Evolutionary conservation across 1,140 invertebrate genomes (phyloP).

Genomic region (Octopus sinensis): DNA sequence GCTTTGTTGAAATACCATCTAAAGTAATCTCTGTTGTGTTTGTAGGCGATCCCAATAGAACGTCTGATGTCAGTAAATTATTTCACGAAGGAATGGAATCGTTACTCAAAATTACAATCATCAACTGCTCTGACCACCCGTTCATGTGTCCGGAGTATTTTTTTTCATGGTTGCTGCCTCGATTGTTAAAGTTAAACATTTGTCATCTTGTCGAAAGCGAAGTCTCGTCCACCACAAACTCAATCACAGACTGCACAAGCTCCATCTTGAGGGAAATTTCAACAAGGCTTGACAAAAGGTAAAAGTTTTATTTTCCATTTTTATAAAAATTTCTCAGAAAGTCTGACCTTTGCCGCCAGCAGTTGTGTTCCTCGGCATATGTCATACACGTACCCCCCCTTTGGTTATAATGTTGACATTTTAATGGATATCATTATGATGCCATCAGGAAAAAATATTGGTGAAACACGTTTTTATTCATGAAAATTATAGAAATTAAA

Average conservation of each 20-base stretch:
- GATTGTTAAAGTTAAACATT: background rate
- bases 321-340: background rate
- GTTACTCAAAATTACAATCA: background rate
- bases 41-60: background rate
- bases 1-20: too few species aligned
- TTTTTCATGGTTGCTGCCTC: background rate
- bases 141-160: background rate
- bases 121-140: background rate
- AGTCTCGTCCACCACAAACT: background rate
- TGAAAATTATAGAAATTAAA: too few species aligned
- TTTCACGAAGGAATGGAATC: background rate
- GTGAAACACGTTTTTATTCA: too few species aligned
- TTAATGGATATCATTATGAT: too few species aligned
- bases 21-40: too few species aligned
- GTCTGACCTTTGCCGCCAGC: too few species aligned
- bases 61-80: background rate
- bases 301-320: background rate
- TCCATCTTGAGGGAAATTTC: slow-evolving; percentile 1
- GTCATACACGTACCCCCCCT: too few species aligned
- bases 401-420: too few species aligned
- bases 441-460: too few species aligned
- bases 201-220: background rate
- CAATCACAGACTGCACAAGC: background rate
- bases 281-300: background rate
- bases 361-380: too few species aligned